These are phyloP conservation scores for Phasianus colchicus DNA, from an alignment of 2,113 vertebrate species.

Conservation along the genomic window DNA sequence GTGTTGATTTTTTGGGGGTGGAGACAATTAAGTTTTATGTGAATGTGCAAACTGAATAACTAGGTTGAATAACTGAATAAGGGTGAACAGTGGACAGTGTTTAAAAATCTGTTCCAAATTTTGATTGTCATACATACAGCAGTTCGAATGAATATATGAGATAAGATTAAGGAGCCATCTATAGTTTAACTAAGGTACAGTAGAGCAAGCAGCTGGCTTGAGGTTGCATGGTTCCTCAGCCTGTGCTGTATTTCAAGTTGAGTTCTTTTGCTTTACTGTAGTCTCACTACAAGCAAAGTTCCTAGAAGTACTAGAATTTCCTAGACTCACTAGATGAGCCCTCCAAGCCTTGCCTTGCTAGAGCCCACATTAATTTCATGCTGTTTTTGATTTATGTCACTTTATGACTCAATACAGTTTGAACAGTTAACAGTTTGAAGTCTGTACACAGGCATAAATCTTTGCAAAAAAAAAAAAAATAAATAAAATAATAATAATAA, in stretches of 20 bases:
- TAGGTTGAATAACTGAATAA: not conserved
- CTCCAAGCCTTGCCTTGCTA: not conserved
- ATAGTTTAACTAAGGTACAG: not conserved
- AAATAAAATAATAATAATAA: no score
- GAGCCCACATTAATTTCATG: not conserved
- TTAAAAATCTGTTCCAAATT: not conserved
- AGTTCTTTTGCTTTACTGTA: not conserved
- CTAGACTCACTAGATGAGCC: not conserved
- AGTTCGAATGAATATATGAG: not conserved
- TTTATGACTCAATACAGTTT: not conserved
- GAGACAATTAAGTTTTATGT: not conserved
- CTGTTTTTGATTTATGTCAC: not conserved
- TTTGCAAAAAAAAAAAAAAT: not conserved
- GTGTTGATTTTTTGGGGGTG: not conserved
- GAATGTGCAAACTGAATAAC: not conserved
- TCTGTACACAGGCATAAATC: not conserved
- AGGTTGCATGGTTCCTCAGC: not conserved
- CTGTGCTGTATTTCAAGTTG: not conserved
- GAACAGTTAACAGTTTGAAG: not conserved
- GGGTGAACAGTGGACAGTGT: not conserved
- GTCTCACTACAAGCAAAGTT: not conserved
- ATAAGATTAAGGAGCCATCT: not conserved
- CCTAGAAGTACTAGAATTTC: no score
- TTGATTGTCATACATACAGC: not conserved
- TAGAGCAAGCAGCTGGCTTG: not conserved